Evolutionary conservation across 2,113 vertebrate species (phyloP).

Genomic region (Siniperca knerii): DNA sequence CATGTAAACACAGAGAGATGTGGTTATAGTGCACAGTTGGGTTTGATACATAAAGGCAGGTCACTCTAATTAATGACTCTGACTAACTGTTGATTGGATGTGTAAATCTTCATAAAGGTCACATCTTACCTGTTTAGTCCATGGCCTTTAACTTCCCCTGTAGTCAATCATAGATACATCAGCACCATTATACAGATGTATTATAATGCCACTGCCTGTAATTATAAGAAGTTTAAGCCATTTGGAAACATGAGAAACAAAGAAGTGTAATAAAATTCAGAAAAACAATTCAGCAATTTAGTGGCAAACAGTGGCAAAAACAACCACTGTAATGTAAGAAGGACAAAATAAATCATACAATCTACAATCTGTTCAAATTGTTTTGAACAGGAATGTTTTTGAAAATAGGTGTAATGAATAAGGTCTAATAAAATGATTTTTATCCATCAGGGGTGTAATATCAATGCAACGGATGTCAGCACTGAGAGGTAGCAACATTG

Average conservation of each 20-base stretch:
- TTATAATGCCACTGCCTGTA: background rate
- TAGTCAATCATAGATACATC: conserved; percentile 28
- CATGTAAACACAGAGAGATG: background rate
- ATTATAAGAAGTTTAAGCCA: background rate
- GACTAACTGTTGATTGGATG: conserved; percentile 53
- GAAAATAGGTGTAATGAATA: background rate
- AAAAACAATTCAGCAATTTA: background rate
- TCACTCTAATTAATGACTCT: conserved; percentile 49
- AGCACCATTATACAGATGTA: conserved; percentile 1
- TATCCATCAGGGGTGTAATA: background rate
- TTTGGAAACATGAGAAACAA: background rate
- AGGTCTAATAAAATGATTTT: background rate
- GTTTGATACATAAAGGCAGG: conserved; percentile 13
- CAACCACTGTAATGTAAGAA: background rate
- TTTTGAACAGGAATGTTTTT: no score
- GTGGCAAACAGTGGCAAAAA: background rate
- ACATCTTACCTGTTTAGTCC: conserved; percentile 43
- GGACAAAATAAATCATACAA: background rate
- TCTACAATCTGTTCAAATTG: background rate
- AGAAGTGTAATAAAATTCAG: background rate
- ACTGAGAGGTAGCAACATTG: background rate
- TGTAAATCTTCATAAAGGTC: conserved; percentile 66
- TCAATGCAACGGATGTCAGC: background rate
- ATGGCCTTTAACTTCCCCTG: conserved; percentile 36
- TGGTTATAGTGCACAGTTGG: background rate